Evolutionary conservation across 1,140 invertebrate species (phyloP), one percentile per base, ranked within the genome.

Genomic region (Saccostrea glomerata): DNA sequence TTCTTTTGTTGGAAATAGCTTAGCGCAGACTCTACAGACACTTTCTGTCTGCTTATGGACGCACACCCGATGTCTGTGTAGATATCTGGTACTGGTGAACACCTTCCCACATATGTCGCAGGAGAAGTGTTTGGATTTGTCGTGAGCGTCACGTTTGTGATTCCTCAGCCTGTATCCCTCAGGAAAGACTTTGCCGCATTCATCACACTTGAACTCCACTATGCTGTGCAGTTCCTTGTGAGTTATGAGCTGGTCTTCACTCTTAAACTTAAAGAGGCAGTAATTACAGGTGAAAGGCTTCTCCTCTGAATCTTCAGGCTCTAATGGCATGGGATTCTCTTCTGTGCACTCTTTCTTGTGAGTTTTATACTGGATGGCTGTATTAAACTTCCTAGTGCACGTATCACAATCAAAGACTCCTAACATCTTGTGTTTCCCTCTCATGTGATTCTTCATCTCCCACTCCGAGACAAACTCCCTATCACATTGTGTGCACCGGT

Each of bases 391-490:
- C 13, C 54, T 85, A 23, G 84, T 36, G 58, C 84, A 85, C 30
- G 84, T 85, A 30, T 85, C 84, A 85, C 84, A 85, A 30, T 85
- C 56, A 60, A 85, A 85, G 30, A 85, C 84, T 36, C 30, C 30
- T 40, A 85, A 40, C 84, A 85, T 85, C 36, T 85, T 85, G 17
- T 85, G 84, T 85, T 85, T 85, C 12, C 84, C 84, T 30, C 84
- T 58, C 84, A 85, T 60, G 20, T 85, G 84, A 63, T 85, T 85
- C 25, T 85, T 85, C 84, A 85, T 85, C 25, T 85, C 84, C 84
- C 84, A 85, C 36, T 85, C 84, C 0, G 84, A 85, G n/a, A 85
- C 84, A 60, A 85, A 85, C 20, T 85, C 58, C 30, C 55, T 58
- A 58, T 60, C 23, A 36, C 84, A 85, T 85, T 60, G 55, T 60